Evolutionary conservation across 2,797 vertebrate species (phyloP), one percentile per base, ranked within the genome.

Genomic region (Spinibarbus caldwelli): DNA sequence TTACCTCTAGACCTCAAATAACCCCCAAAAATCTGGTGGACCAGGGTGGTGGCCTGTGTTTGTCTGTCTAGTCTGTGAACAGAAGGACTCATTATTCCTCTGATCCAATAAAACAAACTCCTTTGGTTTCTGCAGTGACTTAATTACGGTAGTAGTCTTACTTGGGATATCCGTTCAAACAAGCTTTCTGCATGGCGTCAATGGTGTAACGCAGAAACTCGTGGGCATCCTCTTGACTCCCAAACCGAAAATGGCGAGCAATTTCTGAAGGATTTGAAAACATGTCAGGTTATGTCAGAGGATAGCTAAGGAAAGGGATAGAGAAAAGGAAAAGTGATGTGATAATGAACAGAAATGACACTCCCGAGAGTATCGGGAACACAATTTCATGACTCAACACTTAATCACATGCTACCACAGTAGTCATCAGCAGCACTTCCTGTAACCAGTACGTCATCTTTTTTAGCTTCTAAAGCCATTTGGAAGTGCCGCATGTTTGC

Each of bases 141-240:
- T 41, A 6, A 26, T 11, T 29, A 11, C 4, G 26, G 14, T 8
- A 17, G 21, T 29, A 82, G 21, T 70, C 95, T 54, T 95, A 99
- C 97, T 96, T 98, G 26, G 97, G 95, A 71, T 94, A 97, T 88
- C 96, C 96, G 0, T 95, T 97, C 36, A 99, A 93, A 90, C 97
- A 99, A 92, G 97, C 97, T 92, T 96, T 98, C 94, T 99, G 98
- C 97, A 99, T 99, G 91, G 98, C 98, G 4, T 99, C 97, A 0
- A 99, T 95, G 85, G 96, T 98, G 89, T 97, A 99, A 23, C 97
- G 96, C 89, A 99, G 91, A 90, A 99, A 99, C 79, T 99, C 98
- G 0, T 99, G 98, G 0, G 98, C 98, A 0, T 99, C 98, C 90
- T 99, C 98, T 87, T 99, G 98, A 85, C 94, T 98, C 45, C 98